These are phyloP conservation scores for Datnioides undecimradiatus DNA, from an alignment of 2,113 vertebrate genomes.

Conservation along the genomic window DNA sequence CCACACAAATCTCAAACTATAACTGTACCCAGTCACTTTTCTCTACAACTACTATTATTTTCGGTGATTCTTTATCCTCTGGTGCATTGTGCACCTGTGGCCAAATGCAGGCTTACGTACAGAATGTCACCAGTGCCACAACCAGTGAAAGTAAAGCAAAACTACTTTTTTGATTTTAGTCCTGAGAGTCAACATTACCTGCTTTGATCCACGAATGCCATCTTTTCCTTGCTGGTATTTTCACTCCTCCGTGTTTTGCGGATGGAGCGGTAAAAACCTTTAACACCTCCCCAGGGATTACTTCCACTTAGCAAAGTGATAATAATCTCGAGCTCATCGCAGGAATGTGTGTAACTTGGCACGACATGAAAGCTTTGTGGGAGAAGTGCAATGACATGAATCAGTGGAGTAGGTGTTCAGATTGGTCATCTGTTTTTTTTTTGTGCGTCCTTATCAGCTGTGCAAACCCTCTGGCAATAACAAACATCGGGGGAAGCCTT, in stretches of 20 bases:
- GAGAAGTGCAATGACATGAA: slow-evolving; percentile 61
- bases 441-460: slow-evolving; percentile 42
- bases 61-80: too few relatives aligned
- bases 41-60: too few relatives aligned
- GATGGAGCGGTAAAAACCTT: slow-evolving; percentile 34
- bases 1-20: too few relatives aligned
- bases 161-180: slow-evolving; percentile 5
- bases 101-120: too few relatives aligned
- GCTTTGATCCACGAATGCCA: slow-evolving; percentile 4
- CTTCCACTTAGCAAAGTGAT: slow-evolving; percentile 68
- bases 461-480: slow-evolving; percentile 33
- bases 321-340: slow-evolving; percentile 64
- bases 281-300: slow-evolving; percentile 59
- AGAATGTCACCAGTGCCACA: too few relatives aligned
- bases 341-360: slow-evolving; percentile 74
- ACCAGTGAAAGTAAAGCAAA: background rate
- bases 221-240: slow-evolving; percentile 23
- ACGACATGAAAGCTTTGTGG: slow-evolving; percentile 61
- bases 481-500: slow-evolving; percentile 1
- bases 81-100: too few relatives aligned
- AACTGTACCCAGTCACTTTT: too few relatives aligned
- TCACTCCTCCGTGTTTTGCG: slow-evolving; percentile 20
- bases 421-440: slow-evolving; percentile 65
- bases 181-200: background rate
- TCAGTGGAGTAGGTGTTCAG: slow-evolving; percentile 54